These are phyloP conservation scores for Coreoperca whiteheadi DNA, from an alignment of 2,113 vertebrate species.

Conservation along the genomic window DNA sequence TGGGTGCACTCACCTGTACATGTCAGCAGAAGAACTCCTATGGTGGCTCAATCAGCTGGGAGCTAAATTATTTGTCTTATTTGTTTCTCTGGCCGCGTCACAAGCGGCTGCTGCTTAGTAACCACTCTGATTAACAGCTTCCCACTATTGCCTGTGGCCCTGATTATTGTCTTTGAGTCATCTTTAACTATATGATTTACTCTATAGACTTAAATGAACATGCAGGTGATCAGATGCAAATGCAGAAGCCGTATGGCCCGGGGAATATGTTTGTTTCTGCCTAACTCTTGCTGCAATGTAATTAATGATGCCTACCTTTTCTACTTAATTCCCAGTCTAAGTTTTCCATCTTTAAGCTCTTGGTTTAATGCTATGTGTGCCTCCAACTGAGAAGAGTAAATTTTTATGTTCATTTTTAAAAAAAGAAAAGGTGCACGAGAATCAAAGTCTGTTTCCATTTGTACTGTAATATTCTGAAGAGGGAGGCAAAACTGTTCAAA, in stretches of 20 bases:
- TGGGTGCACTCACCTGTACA: conserved; percentile 18
- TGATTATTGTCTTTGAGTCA: conserved; percentile 39
- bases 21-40: not conserved
- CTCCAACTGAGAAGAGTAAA: not conserved
- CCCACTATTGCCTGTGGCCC: not conserved
- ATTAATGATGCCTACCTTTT: not conserved
- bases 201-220: conserved; percentile 16
- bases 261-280: not conserved
- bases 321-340: not conserved
- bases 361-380: not conserved
- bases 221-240: not conserved
- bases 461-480: not conserved
- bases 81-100: not conserved
- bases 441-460: not conserved
- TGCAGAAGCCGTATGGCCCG: not conserved
- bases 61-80: not conserved
- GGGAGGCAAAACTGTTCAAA: not conserved
- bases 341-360: not conserved
- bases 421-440: not conserved
- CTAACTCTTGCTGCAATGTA: not conserved
- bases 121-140: conserved; percentile 35
- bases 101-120: conserved; percentile 19
- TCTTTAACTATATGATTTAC: conserved; percentile 20
- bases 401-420: not conserved
- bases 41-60: not conserved